A percentile compares a stretch with the other conserved stretches of the same genome.
phyloP scores from a whole-genome alignment of 2,113 vertebrate species.

The Litocranius walleri region DNA sequence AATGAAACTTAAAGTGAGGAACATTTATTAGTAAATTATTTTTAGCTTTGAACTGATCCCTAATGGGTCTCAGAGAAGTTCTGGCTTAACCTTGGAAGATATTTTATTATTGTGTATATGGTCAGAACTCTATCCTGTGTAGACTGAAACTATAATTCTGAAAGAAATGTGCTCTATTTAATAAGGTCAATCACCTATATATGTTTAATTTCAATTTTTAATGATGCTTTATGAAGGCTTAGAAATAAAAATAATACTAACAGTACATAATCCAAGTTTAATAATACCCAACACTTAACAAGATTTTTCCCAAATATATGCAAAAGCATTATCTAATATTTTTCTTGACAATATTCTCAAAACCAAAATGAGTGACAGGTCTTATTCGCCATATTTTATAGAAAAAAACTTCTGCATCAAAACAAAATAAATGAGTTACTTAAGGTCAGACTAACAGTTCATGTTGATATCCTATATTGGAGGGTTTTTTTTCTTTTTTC shows the following conservation, averaged over 20 bases:
- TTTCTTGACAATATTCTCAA: slow-evolving; percentile 25
- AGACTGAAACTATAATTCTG: slow-evolving; percentile 70
- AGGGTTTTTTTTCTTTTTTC: background rate
- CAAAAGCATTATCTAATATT: background rate
- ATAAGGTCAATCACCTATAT: slow-evolving; percentile 32
- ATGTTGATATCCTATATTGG: background rate
- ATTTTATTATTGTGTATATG: slow-evolving; percentile 71
- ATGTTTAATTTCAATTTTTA: background rate
- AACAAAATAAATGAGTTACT: slow-evolving; percentile 16
- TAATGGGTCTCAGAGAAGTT: slow-evolving; percentile 67
- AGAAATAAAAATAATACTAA: background rate
- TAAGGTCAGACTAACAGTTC: slow-evolving; percentile 26
- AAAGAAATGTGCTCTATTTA: slow-evolving; percentile 67
- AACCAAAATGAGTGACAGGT: background rate
- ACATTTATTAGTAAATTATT: slow-evolving; percentile 73
- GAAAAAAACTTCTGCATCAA: background rate
- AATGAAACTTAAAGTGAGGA: slow-evolving; percentile 68
- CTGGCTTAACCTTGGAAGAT: slow-evolving; percentile 70
- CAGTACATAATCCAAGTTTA: background rate
- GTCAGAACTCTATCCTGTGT: slow-evolving; percentile 63
- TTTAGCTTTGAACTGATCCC: slow-evolving; percentile 75
- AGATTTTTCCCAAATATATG: background rate
- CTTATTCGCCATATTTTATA: slow-evolving; percentile 27
- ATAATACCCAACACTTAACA: background rate
- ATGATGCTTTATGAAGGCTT: background rate